A percentile compares a stretch with the other conserved stretches of the same genome.
phyloP scores from a whole-genome alignment of 1,140 invertebrate genomes.

The Manduca sexta region DNA sequence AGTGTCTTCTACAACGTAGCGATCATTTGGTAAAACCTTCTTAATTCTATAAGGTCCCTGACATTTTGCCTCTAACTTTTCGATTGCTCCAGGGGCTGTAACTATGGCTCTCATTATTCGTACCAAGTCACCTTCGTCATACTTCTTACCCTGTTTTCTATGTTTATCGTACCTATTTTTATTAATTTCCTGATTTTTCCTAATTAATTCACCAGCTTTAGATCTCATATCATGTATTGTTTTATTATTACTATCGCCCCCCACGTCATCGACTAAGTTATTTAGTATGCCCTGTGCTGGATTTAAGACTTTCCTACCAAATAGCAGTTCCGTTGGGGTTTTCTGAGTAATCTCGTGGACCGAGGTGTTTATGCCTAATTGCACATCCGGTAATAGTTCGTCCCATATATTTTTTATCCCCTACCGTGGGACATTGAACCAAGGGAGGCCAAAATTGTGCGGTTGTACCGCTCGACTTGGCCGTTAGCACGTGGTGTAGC shows the following conservation, averaged over 20 bases:
- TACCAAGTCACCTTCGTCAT: constrained; percentile 20
- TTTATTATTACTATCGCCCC: background rate
- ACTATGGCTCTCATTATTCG: constrained; percentile 11
- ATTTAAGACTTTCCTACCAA: constrained; percentile 5
- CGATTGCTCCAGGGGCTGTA: constrained; percentile 10
- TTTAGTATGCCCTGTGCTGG: constrained; percentile 5
- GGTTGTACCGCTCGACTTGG: too few relatives aligned
- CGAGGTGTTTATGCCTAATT: constrained; percentile 5
- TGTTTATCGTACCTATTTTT: constrained; percentile 13
- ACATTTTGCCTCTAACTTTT: constrained; percentile 22
- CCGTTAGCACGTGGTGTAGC: constrained; percentile 7
- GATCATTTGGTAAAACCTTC: constrained; percentile 15
- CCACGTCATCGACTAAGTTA: constrained; percentile 1
- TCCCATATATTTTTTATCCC: too few relatives aligned
- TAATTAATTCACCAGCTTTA: constrained; percentile 11
- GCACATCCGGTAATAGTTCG: constrained; percentile 4
- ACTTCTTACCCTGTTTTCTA: constrained; percentile 8
- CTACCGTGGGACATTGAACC: too few relatives aligned
- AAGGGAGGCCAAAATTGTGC: too few relatives aligned
- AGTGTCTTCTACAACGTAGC: constrained; percentile 16
- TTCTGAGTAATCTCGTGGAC: constrained; percentile 5
- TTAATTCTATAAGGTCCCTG: constrained; percentile 24
- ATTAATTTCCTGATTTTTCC: constrained; percentile 11
- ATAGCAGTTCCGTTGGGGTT: constrained; percentile 7
- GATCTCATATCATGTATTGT: constrained; percentile 13